phyloP scores from a whole-genome alignment of 2,797 vertebrate genomes.

The Sternotherus odoratus region DNA sequence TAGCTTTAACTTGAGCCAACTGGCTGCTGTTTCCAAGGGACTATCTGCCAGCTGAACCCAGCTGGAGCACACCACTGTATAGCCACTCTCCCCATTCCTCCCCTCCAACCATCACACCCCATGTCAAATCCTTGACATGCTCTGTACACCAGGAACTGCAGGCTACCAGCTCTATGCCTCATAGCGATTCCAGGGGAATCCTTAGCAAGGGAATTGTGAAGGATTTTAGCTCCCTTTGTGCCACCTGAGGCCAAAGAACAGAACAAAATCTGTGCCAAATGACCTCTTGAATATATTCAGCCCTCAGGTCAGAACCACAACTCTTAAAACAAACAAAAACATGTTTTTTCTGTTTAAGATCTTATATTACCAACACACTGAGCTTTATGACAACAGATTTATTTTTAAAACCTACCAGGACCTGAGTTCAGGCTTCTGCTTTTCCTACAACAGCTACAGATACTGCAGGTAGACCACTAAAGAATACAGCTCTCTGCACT shows the following conservation, averaged over 20 bases:
- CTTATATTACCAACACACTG: not conserved
- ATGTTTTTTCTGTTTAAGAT: not conserved
- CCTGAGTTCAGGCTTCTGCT: not conserved
- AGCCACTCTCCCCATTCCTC: no score
- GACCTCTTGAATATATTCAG: not conserved
- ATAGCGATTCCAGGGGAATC: not conserved
- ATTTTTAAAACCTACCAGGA: not conserved
- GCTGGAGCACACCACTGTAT: no score
- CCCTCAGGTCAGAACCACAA: not conserved
- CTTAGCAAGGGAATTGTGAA: not conserved
- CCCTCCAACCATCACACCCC: no score
- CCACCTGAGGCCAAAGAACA: not conserved
- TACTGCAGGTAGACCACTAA: not conserved
- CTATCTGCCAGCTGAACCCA: not conserved
- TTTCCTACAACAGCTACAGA: not conserved
- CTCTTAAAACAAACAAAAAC: not conserved
- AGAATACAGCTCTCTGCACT: not conserved
- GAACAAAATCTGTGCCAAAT: not conserved
- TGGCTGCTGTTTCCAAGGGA: not conserved
- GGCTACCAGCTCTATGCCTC: not conserved
- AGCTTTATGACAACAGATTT: not conserved
- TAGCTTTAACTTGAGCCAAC: fast-evolving
- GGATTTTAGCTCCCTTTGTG: not conserved
- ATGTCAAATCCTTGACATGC: not conserved
- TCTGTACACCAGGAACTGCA: fast-evolving